Evolutionary conservation across 2,888 invertebrate species (phyloP), one percentile per base, ranked within the genome.

Genomic region (Watsonalla cultraria): DNA sequence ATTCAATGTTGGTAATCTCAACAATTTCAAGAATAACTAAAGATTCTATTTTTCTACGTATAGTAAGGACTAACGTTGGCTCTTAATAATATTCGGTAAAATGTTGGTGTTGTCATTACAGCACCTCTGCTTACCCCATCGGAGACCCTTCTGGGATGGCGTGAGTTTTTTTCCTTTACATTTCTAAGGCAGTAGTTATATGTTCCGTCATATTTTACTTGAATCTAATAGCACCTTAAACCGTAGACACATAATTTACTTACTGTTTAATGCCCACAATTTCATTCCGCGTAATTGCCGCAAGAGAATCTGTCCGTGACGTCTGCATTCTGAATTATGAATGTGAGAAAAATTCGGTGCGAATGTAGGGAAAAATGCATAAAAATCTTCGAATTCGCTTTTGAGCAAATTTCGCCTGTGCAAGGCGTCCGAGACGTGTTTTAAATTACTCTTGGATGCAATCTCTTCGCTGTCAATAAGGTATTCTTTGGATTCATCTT

Each of bases 251-350:
- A 58, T 11, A 42, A 11, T 42, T 11, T 42, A 91, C 93, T 92
- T 88, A 94, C 94, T 94, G 82, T 94, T 94, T 65, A 95, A 80
- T 55, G 94, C 94, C 95, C 95, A 95, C 63, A 94, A 72, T 80
- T 94, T 94, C 58, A 93, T 91, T 53, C 93, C 93, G 37, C 93
- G 92, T 70, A 95, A 80, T 80, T 95, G 94, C 60, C 94, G 89
- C 63, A 94, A 84, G 65, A 94, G 92, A 68, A 94, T 93, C 78
- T 93, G 93, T 55, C 94, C 92, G 63, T 94, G 94, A 72, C 93
- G 92, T 64, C 93, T 92, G 84, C 95, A 95, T 76, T 93, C 92
- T 51, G 92, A 84, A 72, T 93, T 92, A 71, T 92, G 91, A 60
- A 94, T 92, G 62, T 92, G 91, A 55, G 93, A 92, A 76, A 93